Conservation (phyloP, 2,888 invertebrate genomes). For the Hirtodrosophila confusa region DNA sequence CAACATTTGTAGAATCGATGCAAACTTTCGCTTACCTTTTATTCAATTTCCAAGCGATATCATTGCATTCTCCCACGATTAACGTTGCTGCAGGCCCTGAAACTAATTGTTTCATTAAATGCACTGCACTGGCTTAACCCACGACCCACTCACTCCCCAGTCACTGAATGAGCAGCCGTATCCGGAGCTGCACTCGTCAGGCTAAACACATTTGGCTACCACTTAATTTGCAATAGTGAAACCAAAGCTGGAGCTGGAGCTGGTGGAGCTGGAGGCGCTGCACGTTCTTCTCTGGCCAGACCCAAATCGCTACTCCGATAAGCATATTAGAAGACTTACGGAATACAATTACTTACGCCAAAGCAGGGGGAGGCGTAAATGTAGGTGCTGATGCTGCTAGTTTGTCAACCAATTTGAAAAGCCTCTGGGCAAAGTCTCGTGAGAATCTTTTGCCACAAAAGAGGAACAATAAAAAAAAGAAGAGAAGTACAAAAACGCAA, state of each 20-base stretch:
- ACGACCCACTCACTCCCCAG: slow-evolving; percentile 26
- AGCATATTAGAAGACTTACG: slow-evolving; percentile 65
- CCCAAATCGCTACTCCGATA: slow-evolving; percentile 45
- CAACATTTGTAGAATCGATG: not conserved
- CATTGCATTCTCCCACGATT: slow-evolving; percentile 60
- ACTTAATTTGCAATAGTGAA: slow-evolving; percentile 64
- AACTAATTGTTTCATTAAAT: slow-evolving; percentile 60
- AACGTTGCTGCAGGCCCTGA: slow-evolving; percentile 34
- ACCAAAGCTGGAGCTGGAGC: slow-evolving; percentile 18
- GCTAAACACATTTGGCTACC: slow-evolving; percentile 63
- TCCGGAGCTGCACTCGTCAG: slow-evolving; percentile 35
- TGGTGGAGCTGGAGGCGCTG: slow-evolving; percentile 48
- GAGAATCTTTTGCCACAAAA: slow-evolving; percentile 62
- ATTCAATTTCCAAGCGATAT: not conserved
- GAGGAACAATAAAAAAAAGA: slow-evolving; percentile 14
- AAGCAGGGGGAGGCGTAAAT: slow-evolving; percentile 12
- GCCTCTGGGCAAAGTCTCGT: slow-evolving; percentile 64
- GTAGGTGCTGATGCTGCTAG: slow-evolving; percentile 64
- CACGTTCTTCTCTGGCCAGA: slow-evolving; percentile 53
- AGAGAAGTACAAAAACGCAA: slow-evolving; percentile 51
- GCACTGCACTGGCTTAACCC: slow-evolving; percentile 31
- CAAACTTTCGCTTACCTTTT: not conserved
- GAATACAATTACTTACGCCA: slow-evolving; percentile 65
- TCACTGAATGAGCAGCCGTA: slow-evolving; percentile 16
- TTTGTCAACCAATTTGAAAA: slow-evolving; percentile 74